Base-by-base conservation (phyloP, 1,140 invertebrate species). In the Macrocentrus cingulum region DNA sequence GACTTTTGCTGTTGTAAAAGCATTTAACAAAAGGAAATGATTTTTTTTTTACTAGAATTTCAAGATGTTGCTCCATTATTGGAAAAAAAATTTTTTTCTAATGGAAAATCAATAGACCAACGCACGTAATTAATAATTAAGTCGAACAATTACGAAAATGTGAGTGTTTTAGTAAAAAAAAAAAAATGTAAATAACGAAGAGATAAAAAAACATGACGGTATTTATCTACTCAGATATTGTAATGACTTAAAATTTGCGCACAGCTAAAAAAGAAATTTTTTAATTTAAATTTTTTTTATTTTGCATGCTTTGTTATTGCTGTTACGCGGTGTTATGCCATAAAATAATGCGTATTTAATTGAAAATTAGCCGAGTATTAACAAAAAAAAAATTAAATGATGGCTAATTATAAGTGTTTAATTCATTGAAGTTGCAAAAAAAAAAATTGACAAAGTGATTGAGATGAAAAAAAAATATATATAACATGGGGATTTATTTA, bases 171-270 rank as follows among this genome's bases (percentile, higher is more conserved):
- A 57, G 54, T 60, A 55, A 60, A 52, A 52, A 67, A 62, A 55
- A 60, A 52, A 52, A 67, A 64, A 62, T 74, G 69, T 74, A 69
- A 36, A 71, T 71, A 39, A 23, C 25, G n/a, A 57, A 29, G 37
- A 23, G 2, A 39, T 34, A 15, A 42, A 58, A 34, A 45, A 48
- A 37, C 45, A 22, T 51, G 23, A 42, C 16, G 44, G 58, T 66
- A 68, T 71, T 68, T 68, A 69, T 71, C 61, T 60, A 68, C 67
- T 65, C 45, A 56, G 54, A 56, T 60, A 59, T 60, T 16, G 3
- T 15, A 36, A 45, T 49, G 41, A 34, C 5, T 25, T 34, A 63
- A 5, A 54, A 60, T 34, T 50, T 51, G 54, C 64, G 61, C 61
- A 67, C 52, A 23, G 62, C 62, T 69, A n/a, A n/a, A n/a, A n/a